Base-by-base conservation (phyloP, 1,140 invertebrate species). In the Babylonia areolata region DNA sequence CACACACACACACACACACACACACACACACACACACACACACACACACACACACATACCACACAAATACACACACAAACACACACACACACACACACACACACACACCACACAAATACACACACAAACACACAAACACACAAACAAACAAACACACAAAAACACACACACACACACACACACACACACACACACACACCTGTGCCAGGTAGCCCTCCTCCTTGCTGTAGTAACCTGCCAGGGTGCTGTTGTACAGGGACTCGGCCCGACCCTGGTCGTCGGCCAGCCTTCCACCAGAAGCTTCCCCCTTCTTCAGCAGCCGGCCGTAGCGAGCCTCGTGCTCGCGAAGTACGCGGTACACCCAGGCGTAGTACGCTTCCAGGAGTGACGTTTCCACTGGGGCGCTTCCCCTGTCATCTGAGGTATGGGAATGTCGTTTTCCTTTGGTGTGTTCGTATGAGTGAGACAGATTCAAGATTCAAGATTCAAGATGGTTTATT, bases 361-460 rank as follows among this genome's bases (percentile, higher is more conserved):
- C 39, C 87, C 89, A 92, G 39, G 46, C 88, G 51, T 85, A 88
- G 78, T 92, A 92, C 42, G 90, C 86, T 20, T 54, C 77, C 64
- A 85, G 81, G 31, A 89, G 73, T 12, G 83, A 37, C 33, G 0
- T 23, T 12, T 64, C 58, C 20, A 51, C 46, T 17, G 46, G 17
- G n/a, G n/a, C n/a, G 46, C 46, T 51, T 51, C 17, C 46, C n/a
- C n/a, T n/a, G n/a, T n/a, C n/a, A n/a, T n/a, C n/a, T n/a, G n/a
- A n/a, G n/a, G n/a, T n/a, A n/a, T n/a, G n/a, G n/a, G n/a, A n/a
- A n/a, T n/a, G n/a, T n/a, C n/a, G n/a, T n/a, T n/a, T n/a, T n/a
- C n/a, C n/a, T n/a, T n/a, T n/a, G n/a, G n/a, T n/a, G n/a, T n/a
- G n/a, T n/a, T n/a, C n/a, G n/a, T n/a, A n/a, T n/a, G n/a, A n/a